A percentile compares a stretch with the other conserved stretches of the same genome.
Conservation (phyloP, 2,113 vertebrate species). For the Physeter macrocephalus region DNA sequence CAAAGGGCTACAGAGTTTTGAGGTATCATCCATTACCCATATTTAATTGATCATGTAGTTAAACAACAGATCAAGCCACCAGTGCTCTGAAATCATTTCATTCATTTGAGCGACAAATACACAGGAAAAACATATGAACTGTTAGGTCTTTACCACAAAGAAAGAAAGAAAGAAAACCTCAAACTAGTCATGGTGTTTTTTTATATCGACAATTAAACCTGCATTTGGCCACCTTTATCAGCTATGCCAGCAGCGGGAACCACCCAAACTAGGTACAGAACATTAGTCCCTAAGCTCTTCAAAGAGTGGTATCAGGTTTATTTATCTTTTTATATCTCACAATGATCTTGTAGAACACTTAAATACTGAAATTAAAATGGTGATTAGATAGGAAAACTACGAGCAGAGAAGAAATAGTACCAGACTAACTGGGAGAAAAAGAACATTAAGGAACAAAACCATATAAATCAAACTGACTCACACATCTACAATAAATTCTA, state of each 20-base stretch:
- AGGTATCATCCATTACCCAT: neutral
- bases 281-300: neutral
- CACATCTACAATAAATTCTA: neutral
- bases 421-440: neutral
- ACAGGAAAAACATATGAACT: slow-evolving; percentile 4
- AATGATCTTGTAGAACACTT: neutral
- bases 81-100: neutral
- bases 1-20: neutral
- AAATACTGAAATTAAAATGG: slow-evolving; percentile 29
- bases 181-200: neutral
- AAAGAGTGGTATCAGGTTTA: neutral
- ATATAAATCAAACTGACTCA: neutral
- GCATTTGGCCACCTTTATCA: neutral
- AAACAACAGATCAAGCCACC: neutral
- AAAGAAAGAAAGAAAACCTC: neutral
- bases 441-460: neutral
- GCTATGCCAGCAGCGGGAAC: slow-evolving; percentile 26
- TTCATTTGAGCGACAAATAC: slow-evolving; percentile 11
- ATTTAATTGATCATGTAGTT: neutral
- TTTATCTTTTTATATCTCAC: neutral
- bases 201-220: neutral
- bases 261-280: neutral
- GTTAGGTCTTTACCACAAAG: neutral
- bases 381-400: slow-evolving; percentile 1
- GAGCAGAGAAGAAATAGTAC: neutral